Evolutionary conservation across 2,113 vertebrate genomes (phyloP), one percentile per base, ranked within the genome.

Genomic region (Peromyscus californicus): DNA sequence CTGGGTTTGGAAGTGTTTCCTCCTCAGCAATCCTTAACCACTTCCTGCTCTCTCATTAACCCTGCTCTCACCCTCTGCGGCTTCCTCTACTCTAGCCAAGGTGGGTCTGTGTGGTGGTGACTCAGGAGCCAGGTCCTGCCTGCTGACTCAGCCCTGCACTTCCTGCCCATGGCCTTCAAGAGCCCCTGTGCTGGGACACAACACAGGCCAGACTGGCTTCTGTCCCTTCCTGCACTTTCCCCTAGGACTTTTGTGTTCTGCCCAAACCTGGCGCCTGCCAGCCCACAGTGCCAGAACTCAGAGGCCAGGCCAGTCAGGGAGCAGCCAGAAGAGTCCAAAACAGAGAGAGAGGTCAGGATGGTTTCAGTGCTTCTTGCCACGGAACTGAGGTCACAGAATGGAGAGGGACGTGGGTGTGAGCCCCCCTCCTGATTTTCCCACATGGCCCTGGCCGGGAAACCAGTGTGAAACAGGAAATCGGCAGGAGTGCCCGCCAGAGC

Each of bases 191-290:
- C 94, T 82, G 42, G 45, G 85, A 95, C 75, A 83, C 84, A 16
- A 4, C 2, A 85, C 90, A 29, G 90, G 15, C 76, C 78, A 70
- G 95, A 65, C 79, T 88, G 48, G 54, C 59, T 95, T 93, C 94
- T 48, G 97, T 94, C 94, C 91, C 93, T 90, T 97, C 97, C 97
- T 97, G 96, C 80, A 61, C 95, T 97, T 94, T 96, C 97, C 97
- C 97, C n/a, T 33, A 95, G 94, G 95, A 93, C 39, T 78, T 63
- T 87, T 95, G 93, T 95, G 95, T 84, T 70, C 93, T 88, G 90
- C 69, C 92, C 48, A 45, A 65, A 54, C 92, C 75, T 54, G 72
- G 65, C 5, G 3, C 94, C 90, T 84, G 36, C 51, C 75, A 88
- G 93, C 87, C 93, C 82, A 54, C 29, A 45, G 42, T 33, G 42